Conservation (phyloP, 1,140 invertebrate genomes). For the Ridgeia piscesae region DNA sequence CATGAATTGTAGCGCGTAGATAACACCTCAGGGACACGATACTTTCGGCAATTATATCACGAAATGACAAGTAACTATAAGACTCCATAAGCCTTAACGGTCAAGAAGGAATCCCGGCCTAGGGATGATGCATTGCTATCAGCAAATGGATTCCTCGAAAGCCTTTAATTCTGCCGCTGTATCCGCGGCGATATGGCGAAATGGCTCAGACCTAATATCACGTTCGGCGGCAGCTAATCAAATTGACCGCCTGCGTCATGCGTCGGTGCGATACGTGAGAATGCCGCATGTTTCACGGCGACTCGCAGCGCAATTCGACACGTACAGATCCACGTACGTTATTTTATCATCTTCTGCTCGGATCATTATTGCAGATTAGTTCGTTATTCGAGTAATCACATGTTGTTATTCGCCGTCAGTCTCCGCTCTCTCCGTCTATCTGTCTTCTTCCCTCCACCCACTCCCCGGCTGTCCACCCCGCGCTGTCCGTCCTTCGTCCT, state of each 20-base stretch:
- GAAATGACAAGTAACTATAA: background rate
- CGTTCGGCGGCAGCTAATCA: background rate
- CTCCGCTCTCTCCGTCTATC: background rate
- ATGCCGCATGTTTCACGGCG: background rate
- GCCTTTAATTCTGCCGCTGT: background rate
- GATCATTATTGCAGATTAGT: constrained; percentile 1
- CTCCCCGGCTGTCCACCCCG: no score
- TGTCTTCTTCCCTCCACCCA: background rate
- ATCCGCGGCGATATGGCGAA: background rate
- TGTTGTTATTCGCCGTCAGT: background rate
- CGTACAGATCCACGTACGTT: background rate
- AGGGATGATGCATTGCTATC: background rate
- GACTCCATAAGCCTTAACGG: background rate
- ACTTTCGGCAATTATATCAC: background rate
- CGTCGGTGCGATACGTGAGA: background rate
- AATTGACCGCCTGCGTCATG: background rate
- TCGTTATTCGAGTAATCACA: background rate
- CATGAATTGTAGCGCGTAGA: background rate
- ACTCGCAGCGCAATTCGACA: background rate
- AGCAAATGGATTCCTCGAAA: background rate
- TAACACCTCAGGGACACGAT: background rate
- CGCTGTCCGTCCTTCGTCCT: no score
- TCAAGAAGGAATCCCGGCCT: background rate
- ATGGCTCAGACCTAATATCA: background rate
- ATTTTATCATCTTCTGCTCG: background rate